A percentile compares a stretch with the other conserved stretches of the same genome.
phyloP scores from a whole-genome alignment of 2,888 invertebrate genomes.

The Idaea straminata region DNA sequence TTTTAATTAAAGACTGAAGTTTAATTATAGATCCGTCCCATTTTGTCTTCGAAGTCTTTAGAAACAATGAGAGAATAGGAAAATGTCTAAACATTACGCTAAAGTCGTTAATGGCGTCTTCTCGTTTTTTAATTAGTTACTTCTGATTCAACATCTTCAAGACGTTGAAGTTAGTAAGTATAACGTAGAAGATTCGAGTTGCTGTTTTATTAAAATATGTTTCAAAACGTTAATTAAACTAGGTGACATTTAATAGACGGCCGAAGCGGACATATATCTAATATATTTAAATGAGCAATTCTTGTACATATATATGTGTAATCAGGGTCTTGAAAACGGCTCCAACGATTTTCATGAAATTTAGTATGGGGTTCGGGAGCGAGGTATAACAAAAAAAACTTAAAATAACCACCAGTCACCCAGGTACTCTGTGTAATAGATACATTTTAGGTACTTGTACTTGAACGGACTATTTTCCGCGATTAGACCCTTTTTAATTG shows the following conservation, averaged over 20 bases:
- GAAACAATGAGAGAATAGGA: slow-evolving; percentile 19
- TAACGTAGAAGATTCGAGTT: neutral
- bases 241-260: neutral
- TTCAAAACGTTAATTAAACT: neutral
- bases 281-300: no score
- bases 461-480: no score
- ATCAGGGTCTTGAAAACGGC: no score
- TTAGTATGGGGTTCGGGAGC: no score
- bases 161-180: neutral
- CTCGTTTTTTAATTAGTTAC: neutral
- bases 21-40: slow-evolving; percentile 48
- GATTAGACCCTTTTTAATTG: no score
- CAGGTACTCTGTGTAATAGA: no score
- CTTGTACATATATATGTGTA: no score
- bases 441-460: no score
- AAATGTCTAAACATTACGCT: slow-evolving; percentile 3
- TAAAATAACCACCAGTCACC: no score
- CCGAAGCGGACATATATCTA: no score
- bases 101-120: neutral
- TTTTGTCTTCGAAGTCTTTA: slow-evolving; percentile 26
- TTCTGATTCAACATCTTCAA: neutral
- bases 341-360: no score
- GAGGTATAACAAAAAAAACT: neutral
- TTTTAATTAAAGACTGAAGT: slow-evolving; percentile 67
- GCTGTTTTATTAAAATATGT: neutral